These are phyloP conservation scores for Coelinius sp. DNA, from an alignment of 2,888 invertebrate species.

Conservation along the genomic window DNA sequence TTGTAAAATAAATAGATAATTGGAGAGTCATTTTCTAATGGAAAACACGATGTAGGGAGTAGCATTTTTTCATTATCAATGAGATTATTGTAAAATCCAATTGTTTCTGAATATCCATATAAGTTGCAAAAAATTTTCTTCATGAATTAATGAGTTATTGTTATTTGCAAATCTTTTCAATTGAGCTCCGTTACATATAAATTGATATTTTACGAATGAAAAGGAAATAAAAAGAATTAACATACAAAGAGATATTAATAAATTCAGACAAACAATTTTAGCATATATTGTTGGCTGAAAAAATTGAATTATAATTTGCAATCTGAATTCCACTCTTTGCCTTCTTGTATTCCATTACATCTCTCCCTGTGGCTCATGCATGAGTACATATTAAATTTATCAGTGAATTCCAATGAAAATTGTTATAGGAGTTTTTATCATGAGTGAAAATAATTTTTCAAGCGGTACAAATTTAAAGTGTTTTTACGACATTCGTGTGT, in stretches of 20 bases:
- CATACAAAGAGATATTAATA: slow-evolving; percentile 70
- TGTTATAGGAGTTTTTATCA: background rate
- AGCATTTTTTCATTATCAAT: background rate
- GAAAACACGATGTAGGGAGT: too few species aligned
- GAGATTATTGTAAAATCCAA: background rate
- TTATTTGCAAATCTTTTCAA: background rate
- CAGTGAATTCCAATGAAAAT: background rate
- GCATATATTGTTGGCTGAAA: background rate
- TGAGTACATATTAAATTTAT: background rate
- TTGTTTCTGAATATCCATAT: background rate
- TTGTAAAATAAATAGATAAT: background rate
- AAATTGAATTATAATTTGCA: slow-evolving; percentile 62
- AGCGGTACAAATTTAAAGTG: background rate
- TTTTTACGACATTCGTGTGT: slow-evolving; percentile 16
- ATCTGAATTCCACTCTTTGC: slow-evolving; percentile 64
- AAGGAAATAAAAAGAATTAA: slow-evolving; percentile 59
- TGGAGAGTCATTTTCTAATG: too few species aligned
- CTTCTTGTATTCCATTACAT: background rate
- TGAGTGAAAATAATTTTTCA: background rate
- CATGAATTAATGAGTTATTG: background rate
- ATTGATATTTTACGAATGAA: background rate
- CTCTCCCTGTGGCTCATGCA: background rate
- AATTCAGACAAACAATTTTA: slow-evolving; percentile 40
- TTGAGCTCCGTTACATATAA: background rate
- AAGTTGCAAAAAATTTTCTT: background rate